phyloP scores from a whole-genome alignment of 23 tunicate species.

The Aplidium turbinatum region DNA sequence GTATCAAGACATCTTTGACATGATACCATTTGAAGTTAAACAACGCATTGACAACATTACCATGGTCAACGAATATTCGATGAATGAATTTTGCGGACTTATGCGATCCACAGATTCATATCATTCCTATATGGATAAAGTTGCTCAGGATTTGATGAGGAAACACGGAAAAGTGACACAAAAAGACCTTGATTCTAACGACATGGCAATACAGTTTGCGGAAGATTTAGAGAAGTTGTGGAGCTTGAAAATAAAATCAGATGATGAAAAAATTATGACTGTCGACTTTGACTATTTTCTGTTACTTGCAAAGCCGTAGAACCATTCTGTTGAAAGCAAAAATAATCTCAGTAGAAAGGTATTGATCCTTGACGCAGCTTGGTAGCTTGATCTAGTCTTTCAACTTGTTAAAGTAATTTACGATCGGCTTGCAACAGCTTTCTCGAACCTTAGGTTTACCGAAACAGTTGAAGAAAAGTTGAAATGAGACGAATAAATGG shows the following conservation, averaged over 20 bases:
- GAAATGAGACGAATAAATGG: too few species aligned
- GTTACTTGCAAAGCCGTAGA: conserved; percentile 10
- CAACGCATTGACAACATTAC: neutral
- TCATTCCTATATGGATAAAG: conserved; percentile 5
- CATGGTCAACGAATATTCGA: neutral
- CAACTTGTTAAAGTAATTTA: too few species aligned
- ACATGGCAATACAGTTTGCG: neutral
- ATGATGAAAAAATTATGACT: neutral
- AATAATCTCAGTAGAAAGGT: too few species aligned
- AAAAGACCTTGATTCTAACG: neutral
- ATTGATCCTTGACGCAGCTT: too few species aligned
- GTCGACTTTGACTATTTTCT: conserved; percentile 6
- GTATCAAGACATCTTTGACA: conserved; percentile 12
- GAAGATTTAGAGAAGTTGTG: neutral
- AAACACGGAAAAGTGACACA: neutral
- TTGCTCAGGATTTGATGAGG: neutral
- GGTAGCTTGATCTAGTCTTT: too few species aligned
- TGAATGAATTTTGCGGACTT: neutral
- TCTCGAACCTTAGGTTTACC: too few species aligned
- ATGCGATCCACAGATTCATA: conserved; percentile 22
- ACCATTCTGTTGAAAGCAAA: too few species aligned
- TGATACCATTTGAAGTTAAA: neutral
- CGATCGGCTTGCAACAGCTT: too few species aligned
- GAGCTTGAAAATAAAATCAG: neutral
- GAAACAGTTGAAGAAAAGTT: too few species aligned